Conservation (phyloP, 1,140 invertebrate genomes). For the Laodelphax striatellus region DNA sequence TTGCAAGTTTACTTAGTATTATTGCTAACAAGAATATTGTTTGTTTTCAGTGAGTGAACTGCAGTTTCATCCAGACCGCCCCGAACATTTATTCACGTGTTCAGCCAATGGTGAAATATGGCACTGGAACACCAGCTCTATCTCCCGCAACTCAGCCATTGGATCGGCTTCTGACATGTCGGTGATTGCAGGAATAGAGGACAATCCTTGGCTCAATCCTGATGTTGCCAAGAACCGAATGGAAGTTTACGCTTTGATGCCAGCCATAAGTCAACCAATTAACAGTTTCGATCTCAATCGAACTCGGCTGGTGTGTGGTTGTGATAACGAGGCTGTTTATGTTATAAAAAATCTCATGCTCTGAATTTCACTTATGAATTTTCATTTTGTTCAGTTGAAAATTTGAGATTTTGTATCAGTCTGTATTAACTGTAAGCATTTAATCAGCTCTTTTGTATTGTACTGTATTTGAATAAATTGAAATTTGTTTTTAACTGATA, state of each 20-base stretch:
- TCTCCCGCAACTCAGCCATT: constrained; percentile 17
- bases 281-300: constrained; percentile 67
- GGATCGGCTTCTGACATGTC: not conserved
- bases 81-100: constrained; percentile 70
- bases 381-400: too few species aligned
- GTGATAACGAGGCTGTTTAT: constrained; percentile 74
- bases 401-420: too few species aligned
- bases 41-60: constrained; percentile 53
- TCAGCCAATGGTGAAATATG: constrained; percentile 69
- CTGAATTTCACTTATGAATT: not conserved
- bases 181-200: constrained; percentile 6
- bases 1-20: too few species aligned
- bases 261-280: constrained; percentile 54
- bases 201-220: constrained; percentile 49
- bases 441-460: too few species aligned
- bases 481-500: too few species aligned
- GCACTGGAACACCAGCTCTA: constrained; percentile 55
- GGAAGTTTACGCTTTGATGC: constrained; percentile 58
- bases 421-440: too few species aligned
- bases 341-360: constrained; percentile 47
- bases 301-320: constrained; percentile 59
- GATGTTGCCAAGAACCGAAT: constrained; percentile 53
- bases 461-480: too few species aligned
- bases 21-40: not conserved
- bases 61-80: constrained; percentile 68